These are phyloP conservation scores for Clupea harengus DNA, from an alignment of 2,113 vertebrate genomes.

Conservation along the genomic window DNA sequence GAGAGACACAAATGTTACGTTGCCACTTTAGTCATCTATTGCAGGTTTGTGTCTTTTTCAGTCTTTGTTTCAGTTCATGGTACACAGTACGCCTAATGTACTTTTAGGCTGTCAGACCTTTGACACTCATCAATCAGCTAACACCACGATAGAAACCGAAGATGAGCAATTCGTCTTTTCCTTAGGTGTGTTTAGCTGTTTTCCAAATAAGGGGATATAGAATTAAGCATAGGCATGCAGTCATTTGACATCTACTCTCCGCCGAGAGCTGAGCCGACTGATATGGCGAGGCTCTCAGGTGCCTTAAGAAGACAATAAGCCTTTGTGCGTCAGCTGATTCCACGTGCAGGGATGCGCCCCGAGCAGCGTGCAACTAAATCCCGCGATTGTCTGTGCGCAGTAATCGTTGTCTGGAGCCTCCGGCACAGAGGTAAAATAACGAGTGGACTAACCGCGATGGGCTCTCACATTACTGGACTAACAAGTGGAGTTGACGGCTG, in stretches of 20 bases:
- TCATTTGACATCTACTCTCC: neutral
- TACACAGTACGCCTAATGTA: neutral
- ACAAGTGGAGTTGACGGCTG: constrained; percentile 2
- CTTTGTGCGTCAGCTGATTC: constrained; percentile 30
- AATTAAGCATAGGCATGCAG: constrained; percentile 17
- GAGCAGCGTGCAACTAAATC: constrained; percentile 49
- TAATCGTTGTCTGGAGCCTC: constrained; percentile 42
- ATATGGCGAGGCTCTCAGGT: constrained; percentile 24
- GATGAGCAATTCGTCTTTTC: constrained; percentile 31
- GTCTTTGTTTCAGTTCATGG: neutral
- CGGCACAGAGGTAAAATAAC: constrained; percentile 22
- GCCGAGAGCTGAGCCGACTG: constrained; percentile 7
- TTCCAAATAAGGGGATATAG: constrained; percentile 34
- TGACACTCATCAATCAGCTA: neutral
- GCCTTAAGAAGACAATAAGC: constrained; percentile 23
- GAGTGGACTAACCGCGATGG: constrained; percentile 18
- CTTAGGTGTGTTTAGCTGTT: constrained; percentile 5
- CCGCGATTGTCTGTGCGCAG: constrained; percentile 49
- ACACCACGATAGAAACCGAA: neutral
- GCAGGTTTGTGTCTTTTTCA: neutral
- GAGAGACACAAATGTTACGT: neutral
- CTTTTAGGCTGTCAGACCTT: neutral
- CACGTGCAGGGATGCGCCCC: constrained; percentile 25
- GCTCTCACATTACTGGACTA: constrained; percentile 31
- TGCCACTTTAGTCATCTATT: neutral